Base-by-base conservation (phyloP, 2,888 invertebrate genomes). In the Drosophila paramelanica region DNA sequence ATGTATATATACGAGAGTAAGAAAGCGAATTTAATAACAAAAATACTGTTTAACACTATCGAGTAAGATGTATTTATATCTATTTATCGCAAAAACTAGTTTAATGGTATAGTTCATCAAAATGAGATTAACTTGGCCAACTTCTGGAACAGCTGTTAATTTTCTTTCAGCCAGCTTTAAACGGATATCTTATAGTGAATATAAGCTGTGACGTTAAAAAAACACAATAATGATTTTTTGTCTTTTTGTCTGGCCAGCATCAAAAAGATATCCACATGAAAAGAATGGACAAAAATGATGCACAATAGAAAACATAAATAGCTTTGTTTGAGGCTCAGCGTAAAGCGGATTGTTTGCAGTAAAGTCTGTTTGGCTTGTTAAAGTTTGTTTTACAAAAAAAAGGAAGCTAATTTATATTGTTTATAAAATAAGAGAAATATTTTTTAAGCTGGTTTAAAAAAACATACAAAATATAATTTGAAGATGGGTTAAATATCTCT, bases 101-200 rank as follows among this genome's bases (percentile, higher is more conserved):
- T 27, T 14, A 14, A 41, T 55, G 46, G 23, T 42, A 41, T 64
- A 72, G 31, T 72, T 58, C 38, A 52, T 53, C 43, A 57, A 41
- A 50, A 47, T 57, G 57, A 66, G 55, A 23, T 47, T 20, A 47
- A 47, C 2, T n/a, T 56, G 23, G 17, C 14, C 33, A 41, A 41
- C 46, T 25, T 23, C 39, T 61, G 39, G 23, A 41, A 33, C 41
- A 41, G 23, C 39, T 61, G 33, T 39, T 17, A 27, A 23, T 23
- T 11, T 38, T 13, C 41, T 41, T 43, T 7, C n/a, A 13, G n/a
- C 25, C 31, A 23, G 17, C 13, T 4, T 36, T 13, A 11, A 36
- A 14, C 10, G 7, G 27, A 25, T 61, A 20, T 46, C 17, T 10
- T 38, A 38, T 31, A 14, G 38, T 27, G 45, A 8, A 39, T 27